Evolutionary conservation across 2,113 vertebrate genomes (phyloP).

Genomic region (Struthio camelus): DNA sequence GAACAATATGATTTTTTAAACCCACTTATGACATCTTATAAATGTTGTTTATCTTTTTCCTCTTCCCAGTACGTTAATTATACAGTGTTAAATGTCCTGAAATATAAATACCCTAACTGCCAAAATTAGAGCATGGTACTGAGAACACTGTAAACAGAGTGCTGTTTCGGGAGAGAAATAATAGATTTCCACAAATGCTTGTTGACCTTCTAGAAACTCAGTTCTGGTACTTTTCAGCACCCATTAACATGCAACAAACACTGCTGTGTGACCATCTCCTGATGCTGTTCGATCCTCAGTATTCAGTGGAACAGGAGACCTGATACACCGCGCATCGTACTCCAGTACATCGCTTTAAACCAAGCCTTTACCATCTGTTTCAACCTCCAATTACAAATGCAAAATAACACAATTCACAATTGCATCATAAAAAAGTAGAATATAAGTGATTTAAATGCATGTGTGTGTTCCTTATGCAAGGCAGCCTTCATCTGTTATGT

Average conservation of each 20-base stretch:
- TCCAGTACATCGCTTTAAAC: conserved; percentile 38
- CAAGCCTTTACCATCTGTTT: conserved; percentile 67
- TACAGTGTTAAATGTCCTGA: not conserved
- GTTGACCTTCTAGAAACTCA: not conserved
- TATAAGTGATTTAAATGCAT: conserved; percentile 74
- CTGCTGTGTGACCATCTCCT: not conserved
- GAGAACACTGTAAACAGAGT: fast-evolving
- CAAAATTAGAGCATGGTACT: not conserved
- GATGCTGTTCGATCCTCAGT: not conserved
- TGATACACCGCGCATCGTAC: not conserved
- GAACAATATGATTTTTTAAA: not conserved
- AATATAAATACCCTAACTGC: not conserved
- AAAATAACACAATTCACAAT: conserved; percentile 72
- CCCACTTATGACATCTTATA: not conserved
- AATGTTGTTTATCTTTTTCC: not conserved
- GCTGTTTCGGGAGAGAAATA: not conserved
- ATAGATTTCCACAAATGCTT: not conserved
- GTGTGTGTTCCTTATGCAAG: conserved; percentile 59
- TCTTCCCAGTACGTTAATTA: not conserved
- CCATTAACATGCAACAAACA: not conserved
- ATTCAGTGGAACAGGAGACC: not conserved
- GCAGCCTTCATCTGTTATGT: conserved; percentile 61
- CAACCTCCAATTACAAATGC: conserved; percentile 74
- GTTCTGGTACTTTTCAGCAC: not conserved
- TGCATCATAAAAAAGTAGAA: conserved; percentile 73